phyloP scores from a whole-genome alignment of 2,888 invertebrate genomes.

The Apodemia hepburni region DNA sequence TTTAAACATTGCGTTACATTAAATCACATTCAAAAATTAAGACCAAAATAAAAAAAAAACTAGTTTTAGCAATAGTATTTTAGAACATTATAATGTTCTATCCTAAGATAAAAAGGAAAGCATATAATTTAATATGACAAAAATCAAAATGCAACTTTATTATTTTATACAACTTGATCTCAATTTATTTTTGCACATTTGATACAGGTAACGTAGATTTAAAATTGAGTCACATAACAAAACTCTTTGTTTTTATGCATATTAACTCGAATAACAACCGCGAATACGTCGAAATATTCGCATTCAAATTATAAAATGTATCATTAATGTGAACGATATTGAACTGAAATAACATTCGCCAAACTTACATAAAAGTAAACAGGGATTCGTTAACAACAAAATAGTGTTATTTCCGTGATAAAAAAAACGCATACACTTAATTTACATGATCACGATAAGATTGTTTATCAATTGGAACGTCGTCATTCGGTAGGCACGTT shows the following conservation, averaged over 20 bases:
- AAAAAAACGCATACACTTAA: constrained; percentile 14
- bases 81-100: too few species aligned
- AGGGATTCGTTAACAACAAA: not conserved
- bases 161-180: too few species aligned
- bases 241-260: not conserved
- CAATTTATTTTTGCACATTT: too few species aligned
- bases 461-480: constrained; percentile 35
- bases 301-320: not conserved
- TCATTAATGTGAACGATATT: not conserved
- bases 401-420: not conserved
- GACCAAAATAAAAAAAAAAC: too few species aligned
- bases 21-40: too few species aligned
- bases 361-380: not conserved
- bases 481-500: constrained; percentile 42
- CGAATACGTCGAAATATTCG: not conserved
- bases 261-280: not conserved
- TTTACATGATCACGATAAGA: constrained; percentile 43
- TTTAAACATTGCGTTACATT: too few species aligned
- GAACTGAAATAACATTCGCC: not conserved
- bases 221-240: not conserved
- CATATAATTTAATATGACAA: too few species aligned
- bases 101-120: too few species aligned
- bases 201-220: not conserved
- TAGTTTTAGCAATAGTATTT: too few species aligned
- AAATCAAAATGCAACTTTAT: too few species aligned